Conservation (phyloP, 2,797 vertebrate genomes). For the Acanthurus leucopareius region DNA sequence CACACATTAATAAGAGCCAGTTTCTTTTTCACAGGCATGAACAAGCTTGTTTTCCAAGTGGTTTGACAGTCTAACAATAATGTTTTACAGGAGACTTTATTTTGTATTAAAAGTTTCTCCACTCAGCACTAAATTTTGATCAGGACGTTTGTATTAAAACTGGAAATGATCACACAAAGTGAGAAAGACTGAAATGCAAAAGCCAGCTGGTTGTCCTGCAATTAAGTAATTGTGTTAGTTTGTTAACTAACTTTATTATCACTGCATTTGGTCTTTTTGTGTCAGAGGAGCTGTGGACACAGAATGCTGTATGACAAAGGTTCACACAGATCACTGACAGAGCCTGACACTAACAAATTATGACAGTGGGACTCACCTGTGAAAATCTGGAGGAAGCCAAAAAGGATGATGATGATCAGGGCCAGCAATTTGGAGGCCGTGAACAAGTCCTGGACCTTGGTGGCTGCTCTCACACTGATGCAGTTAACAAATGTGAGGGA, state of each 20-base stretch:
- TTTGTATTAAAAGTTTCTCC: background rate
- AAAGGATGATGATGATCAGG: slow-evolving; percentile 83
- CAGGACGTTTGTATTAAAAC: background rate
- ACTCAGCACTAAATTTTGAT: background rate
- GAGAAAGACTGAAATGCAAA: background rate
- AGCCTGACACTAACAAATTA: no score
- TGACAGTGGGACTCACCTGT: slow-evolving; percentile 71
- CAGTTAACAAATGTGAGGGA: slow-evolving; percentile 85
- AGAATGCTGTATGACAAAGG: background rate
- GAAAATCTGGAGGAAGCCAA: slow-evolving; percentile 84
- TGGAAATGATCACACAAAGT: background rate
- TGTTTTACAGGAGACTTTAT: background rate
- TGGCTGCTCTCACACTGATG: slow-evolving; percentile 84
- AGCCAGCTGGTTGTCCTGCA: background rate
- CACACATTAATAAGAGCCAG: background rate
- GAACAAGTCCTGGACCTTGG: slow-evolving; percentile 86
- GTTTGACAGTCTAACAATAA: background rate
- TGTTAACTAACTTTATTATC: background rate
- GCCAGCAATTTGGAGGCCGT: slow-evolving; percentile 82
- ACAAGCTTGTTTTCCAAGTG: background rate
- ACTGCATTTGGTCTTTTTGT: background rate
- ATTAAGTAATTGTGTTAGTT: background rate
- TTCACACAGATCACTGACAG: no score
- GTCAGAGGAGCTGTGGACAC: background rate
- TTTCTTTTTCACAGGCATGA: background rate